Conservation (phyloP, 1,140 invertebrate species). For the Drosophila parvula region DNA sequence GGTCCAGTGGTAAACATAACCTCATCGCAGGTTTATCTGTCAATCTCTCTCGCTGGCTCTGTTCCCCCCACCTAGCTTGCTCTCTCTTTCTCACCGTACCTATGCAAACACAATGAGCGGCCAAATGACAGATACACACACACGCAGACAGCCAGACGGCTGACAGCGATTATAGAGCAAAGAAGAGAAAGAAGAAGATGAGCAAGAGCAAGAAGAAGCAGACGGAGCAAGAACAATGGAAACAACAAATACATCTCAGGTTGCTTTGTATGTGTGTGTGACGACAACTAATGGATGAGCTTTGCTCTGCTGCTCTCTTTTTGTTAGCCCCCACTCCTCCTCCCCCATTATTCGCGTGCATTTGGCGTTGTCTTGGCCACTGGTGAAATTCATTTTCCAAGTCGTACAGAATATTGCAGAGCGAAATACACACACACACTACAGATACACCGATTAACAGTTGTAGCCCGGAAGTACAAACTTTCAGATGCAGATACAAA, state of each 20-base stretch:
- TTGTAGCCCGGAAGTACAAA: background rate
- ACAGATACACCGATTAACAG: background rate
- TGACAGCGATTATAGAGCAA: constrained; percentile 63
- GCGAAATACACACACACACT: constrained; percentile 1
- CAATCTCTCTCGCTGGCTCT: constrained; percentile 45
- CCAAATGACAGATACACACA: constrained; percentile 63
- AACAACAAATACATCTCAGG: constrained; percentile 38
- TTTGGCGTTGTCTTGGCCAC: constrained; percentile 17
- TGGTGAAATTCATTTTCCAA: constrained; percentile 35
- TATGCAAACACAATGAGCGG: constrained; percentile 60
- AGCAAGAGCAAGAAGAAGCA: constrained; percentile 21
- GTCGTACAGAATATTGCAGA: constrained; percentile 28
- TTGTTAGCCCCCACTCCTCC: background rate
- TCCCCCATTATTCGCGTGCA: constrained; percentile 11
- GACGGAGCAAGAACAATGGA: constrained; percentile 40
- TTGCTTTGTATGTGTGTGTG: constrained; percentile 20
- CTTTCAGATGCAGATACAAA: background rate
- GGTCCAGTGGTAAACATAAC: constrained; percentile 44
- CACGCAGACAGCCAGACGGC: constrained; percentile 42
- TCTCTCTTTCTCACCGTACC: constrained; percentile 19
- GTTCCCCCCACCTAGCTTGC: constrained; percentile 3
- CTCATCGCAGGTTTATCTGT: constrained; percentile 47
- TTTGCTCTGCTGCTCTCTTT: constrained; percentile 37
- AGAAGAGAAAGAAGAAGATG: constrained; percentile 33
- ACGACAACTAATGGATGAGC: constrained; percentile 53